Conservation (phyloP, 2,888 invertebrate species). For the Podabrus alpinus region DNA sequence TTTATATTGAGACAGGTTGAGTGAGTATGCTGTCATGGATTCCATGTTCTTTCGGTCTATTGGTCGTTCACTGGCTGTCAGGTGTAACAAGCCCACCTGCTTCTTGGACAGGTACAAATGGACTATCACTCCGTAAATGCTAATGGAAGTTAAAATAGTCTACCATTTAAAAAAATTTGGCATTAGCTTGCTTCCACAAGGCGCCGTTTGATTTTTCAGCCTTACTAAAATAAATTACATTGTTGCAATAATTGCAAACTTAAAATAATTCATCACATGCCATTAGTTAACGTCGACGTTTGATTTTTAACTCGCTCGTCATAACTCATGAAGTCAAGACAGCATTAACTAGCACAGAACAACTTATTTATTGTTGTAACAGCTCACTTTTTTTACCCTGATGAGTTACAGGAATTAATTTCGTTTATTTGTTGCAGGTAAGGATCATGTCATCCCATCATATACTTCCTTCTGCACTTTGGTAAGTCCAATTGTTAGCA, state of each 20-base stretch:
- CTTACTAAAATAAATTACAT: neutral
- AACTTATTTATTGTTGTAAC: neutral
- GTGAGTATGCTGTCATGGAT: slow-evolving; percentile 15
- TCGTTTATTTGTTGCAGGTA: neutral
- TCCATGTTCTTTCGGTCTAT: slow-evolving; percentile 20
- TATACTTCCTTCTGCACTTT: neutral
- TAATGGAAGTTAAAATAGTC: slow-evolving; percentile 23
- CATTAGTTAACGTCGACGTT: neutral
- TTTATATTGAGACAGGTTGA: slow-evolving; percentile 23
- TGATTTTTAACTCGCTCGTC: neutral
- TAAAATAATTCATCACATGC: neutral
- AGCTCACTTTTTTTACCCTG: neutral
- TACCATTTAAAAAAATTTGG: slow-evolving; percentile 6
- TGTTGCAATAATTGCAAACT: neutral
- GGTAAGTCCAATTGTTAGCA: neutral
- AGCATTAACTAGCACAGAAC: neutral
- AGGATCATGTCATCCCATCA: too few relatives aligned
- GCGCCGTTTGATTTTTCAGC: neutral
- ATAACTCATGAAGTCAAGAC: neutral
- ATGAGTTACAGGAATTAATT: neutral
- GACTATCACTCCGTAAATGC: slow-evolving; percentile 16
- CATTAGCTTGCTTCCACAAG: neutral
- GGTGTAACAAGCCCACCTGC: slow-evolving; percentile 23
- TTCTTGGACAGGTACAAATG: slow-evolving; percentile 25
- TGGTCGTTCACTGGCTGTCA: slow-evolving; percentile 20